Conservation (phyloP, 2,113 vertebrate genomes). For the Pelodiscus sinensis region DNA sequence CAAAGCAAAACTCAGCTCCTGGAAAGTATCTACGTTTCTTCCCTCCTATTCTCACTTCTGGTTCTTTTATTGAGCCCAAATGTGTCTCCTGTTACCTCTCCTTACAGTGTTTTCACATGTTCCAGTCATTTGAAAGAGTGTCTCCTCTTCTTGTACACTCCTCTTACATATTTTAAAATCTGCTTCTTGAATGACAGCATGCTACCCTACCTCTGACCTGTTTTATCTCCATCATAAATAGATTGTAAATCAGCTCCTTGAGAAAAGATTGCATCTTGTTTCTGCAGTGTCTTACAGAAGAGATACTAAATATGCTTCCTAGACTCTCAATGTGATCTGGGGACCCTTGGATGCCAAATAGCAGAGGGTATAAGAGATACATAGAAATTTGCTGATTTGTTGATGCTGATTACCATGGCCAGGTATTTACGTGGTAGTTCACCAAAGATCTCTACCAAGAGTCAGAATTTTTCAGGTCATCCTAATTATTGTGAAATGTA, state of each 20-base stretch:
- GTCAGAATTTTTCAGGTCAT: background rate
- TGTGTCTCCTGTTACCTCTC: background rate
- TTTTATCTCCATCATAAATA: background rate
- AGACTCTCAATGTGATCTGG: background rate
- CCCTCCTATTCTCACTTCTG: background rate
- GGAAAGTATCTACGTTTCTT: background rate
- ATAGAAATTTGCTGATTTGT: background rate
- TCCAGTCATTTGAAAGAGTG: background rate
- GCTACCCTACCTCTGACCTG: background rate
- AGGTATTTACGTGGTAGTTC: background rate
- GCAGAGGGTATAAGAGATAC: background rate
- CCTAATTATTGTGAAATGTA: background rate
- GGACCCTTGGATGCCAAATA: background rate
- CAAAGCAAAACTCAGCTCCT: background rate
- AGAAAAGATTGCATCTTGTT: background rate
- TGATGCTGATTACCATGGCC: background rate
- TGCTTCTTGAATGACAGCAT: background rate
- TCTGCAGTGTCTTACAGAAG: background rate
- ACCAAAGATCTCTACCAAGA: background rate
- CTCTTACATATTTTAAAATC: background rate
- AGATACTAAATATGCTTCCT: background rate
- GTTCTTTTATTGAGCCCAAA: background rate
- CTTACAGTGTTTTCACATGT: background rate
- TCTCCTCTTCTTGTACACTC: background rate
- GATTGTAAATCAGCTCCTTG: background rate